Percentiles rank a stretch among this genome's conserved stretches.
phyloP scores from a whole-genome alignment of 1,140 invertebrate genomes.

The Sesamia nonagrioides region DNA sequence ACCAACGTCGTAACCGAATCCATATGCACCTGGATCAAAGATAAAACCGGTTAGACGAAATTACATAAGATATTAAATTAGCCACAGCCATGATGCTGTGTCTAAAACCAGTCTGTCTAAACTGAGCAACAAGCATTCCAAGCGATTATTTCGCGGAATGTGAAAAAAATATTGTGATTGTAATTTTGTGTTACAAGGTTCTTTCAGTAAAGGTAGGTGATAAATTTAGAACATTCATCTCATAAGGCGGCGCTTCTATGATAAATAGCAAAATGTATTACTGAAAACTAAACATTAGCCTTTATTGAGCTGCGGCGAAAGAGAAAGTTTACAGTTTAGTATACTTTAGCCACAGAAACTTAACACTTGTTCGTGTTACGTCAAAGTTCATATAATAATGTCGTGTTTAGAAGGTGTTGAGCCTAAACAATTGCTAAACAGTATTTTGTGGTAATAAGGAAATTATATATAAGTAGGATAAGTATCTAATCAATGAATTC shows the following conservation, averaged over 20 bases:
- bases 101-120: conserved; percentile 12
- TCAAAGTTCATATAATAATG: no score
- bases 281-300: conserved; percentile 9
- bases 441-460: no score
- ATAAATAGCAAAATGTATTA: conserved; percentile 23
- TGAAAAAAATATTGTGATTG: conserved; percentile 16
- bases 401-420: no score
- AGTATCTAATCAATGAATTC: not conserved
- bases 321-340: not conserved
- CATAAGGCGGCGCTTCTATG: conserved; percentile 22
- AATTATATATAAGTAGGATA: no score
- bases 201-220: conserved; percentile 17
- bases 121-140: conserved; percentile 15
- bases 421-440: no score
- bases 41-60: conserved; percentile 26
- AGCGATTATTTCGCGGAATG: conserved; percentile 12
- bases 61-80: conserved; percentile 34
- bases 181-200: conserved; percentile 28
- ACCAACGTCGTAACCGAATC: conserved; percentile 92
- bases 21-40: conserved; percentile 89
- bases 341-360: no score
- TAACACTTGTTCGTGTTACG: no score
- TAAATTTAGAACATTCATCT: conserved; percentile 32
- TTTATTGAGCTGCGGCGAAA: not conserved
- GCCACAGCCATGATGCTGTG: not conserved